Evolutionary conservation across 2,888 invertebrate genomes (phyloP).

Genomic region (Furcula furcula): DNA sequence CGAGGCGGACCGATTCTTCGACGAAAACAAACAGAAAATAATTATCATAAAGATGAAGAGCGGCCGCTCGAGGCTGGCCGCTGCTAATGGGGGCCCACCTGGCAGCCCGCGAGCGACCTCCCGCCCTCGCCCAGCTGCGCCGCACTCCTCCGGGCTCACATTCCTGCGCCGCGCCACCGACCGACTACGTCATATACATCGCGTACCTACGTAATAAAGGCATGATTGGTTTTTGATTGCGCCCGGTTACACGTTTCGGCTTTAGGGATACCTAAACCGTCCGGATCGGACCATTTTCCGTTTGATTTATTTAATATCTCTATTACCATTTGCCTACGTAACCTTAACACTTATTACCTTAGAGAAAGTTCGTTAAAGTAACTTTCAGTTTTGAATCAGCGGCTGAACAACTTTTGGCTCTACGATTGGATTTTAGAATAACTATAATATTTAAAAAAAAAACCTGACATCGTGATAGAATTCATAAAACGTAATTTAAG

Average conservation of each 20-base stretch:
- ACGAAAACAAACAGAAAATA: constrained; percentile 82
- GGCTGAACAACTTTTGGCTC: constrained; percentile 24
- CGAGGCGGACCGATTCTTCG: constrained; percentile 78
- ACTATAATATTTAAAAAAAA: no score
- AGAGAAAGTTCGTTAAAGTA: constrained; percentile 31
- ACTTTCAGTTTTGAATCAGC: constrained; percentile 36
- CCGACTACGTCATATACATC: constrained; percentile 40
- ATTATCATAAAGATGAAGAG: constrained; percentile 82
- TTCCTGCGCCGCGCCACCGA: constrained; percentile 31
- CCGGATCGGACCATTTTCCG: constrained; percentile 11
- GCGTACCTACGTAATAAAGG: constrained; percentile 47
- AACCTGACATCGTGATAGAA: no score
- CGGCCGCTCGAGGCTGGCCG: constrained; percentile 74
- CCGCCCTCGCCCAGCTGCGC: constrained; percentile 39
- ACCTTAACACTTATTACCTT: constrained; percentile 32
- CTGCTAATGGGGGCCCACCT: constrained; percentile 79
- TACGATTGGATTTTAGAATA: no score
- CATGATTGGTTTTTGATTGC: constrained; percentile 57
- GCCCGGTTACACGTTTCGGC: constrained; percentile 23
- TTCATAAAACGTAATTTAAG: no score
- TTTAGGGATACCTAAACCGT: constrained; percentile 21
- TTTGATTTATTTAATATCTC: constrained; percentile 25
- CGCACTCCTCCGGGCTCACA: constrained; percentile 33
- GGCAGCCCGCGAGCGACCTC: constrained; percentile 51
- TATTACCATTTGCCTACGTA: constrained; percentile 22